Conservation (phyloP, 2,888 invertebrate species). For the Tenodera sinensis region DNA sequence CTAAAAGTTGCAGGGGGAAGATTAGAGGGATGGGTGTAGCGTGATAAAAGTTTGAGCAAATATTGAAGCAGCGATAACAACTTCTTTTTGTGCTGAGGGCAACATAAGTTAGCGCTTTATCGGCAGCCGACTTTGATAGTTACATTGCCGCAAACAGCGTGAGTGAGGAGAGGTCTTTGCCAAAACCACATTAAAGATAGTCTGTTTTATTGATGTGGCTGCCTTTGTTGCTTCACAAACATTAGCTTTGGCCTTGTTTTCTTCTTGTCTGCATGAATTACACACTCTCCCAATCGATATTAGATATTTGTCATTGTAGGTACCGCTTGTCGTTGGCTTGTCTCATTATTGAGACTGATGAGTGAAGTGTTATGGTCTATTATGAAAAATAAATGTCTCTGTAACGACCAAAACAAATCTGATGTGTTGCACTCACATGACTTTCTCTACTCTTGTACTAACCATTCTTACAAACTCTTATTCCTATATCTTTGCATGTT, state of each 20-base stretch:
- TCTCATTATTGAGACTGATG: too few relatives aligned
- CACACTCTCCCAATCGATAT: neutral
- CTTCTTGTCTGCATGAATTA: neutral
- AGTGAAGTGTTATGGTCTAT: too few relatives aligned
- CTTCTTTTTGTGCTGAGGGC: neutral
- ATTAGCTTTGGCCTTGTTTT: neutral
- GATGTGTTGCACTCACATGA: too few relatives aligned
- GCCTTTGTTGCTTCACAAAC: neutral
- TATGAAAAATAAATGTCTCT: too few relatives aligned
- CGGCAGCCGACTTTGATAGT: neutral
- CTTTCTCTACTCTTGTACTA: too few relatives aligned
- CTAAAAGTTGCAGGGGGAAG: neutral
- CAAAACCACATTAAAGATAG: neutral
- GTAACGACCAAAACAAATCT: too few relatives aligned
- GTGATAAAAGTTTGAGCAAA: neutral
- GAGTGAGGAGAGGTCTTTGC: neutral
- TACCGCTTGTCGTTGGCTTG: neutral
- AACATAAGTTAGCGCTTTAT: too few relatives aligned
- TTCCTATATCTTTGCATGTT: too few relatives aligned
- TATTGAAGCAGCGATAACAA: neutral
- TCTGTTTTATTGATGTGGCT: neutral
- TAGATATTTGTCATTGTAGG: neutral
- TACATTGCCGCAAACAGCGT: neutral
- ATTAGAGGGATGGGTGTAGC: neutral
- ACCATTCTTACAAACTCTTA: too few relatives aligned